phyloP scores from a whole-genome alignment of 2,113 vertebrate genomes.

The Synodontis membranacea region DNA sequence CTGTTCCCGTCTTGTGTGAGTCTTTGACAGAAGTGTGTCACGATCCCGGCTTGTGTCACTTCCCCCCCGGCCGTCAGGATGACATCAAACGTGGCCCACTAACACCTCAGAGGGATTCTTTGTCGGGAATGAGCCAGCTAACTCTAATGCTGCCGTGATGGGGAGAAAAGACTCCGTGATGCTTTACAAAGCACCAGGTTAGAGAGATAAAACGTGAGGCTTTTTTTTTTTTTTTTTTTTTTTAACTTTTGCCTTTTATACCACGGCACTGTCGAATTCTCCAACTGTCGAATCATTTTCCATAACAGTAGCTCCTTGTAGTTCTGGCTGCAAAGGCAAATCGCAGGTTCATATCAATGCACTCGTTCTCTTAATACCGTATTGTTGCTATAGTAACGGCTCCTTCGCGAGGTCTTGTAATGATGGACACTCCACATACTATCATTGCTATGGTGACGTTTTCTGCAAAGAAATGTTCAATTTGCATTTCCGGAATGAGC shows the following conservation, averaged over 20 bases:
- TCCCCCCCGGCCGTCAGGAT: not conserved
- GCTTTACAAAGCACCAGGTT: slow-evolving; percentile 61
- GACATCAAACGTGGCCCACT: slow-evolving; percentile 49
- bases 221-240: not conserved
- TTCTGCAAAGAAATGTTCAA: not conserved
- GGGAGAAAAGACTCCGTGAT: not conserved
- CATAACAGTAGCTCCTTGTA: not conserved
- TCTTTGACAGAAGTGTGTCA: slow-evolving; percentile 42
- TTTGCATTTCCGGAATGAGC: not conserved
- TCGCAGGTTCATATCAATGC: not conserved
- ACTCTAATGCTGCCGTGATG: slow-evolving; percentile 53
- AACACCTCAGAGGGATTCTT: slow-evolving; percentile 57
- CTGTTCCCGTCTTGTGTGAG: slow-evolving; percentile 3
- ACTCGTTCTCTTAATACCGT: not conserved
- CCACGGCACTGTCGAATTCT: not conserved
- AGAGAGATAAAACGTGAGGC: slow-evolving; percentile 54
- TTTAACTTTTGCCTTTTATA: not conserved
- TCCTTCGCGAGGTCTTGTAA: not conserved
- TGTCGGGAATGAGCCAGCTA: slow-evolving; percentile 64
- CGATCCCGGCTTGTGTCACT: slow-evolving; percentile 47
- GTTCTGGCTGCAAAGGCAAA: not conserved
- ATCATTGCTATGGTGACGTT: not conserved
- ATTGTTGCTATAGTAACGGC: not conserved
- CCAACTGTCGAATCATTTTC: not conserved
- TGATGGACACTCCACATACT: not conserved